Conservation (phyloP, 2,797 vertebrate species). For the Tiaroga cobitis region DNA sequence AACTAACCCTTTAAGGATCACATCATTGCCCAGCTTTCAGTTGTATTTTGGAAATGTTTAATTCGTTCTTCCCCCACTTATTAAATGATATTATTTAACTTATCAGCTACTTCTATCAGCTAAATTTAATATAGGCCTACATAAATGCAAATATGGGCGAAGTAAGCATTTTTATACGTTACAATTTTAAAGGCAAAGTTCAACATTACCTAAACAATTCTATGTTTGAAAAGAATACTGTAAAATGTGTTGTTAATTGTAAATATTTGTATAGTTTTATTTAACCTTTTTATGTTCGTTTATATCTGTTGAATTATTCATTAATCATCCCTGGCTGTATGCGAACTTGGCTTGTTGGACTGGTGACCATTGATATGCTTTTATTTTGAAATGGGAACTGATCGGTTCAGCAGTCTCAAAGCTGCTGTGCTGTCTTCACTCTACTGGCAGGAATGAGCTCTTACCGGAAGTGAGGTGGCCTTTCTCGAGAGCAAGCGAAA, state of each 20-base stretch:
- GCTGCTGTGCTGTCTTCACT: slow-evolving; percentile 36
- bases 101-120: too few species aligned
- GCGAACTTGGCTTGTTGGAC: not conserved
- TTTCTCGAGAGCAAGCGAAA: slow-evolving; percentile 73
- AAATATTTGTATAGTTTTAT: too few species aligned
- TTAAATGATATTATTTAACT: too few species aligned
- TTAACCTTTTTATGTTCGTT: not conserved
- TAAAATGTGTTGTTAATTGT: not conserved
- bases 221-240: not conserved
- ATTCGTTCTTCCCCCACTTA: too few species aligned
- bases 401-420: not conserved
- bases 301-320: not conserved
- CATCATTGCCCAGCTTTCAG: too few species aligned
- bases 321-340: too few species aligned
- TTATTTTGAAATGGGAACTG: slow-evolving; percentile 36
- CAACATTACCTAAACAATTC: not conserved
- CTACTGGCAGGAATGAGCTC: slow-evolving; percentile 41
- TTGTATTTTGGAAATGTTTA: too few species aligned
- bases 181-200: not conserved
- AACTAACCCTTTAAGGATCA: too few species aligned
- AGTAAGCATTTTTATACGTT: too few species aligned
- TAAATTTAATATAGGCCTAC: too few species aligned
- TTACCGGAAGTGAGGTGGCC: slow-evolving; percentile 93
- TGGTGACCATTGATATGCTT: not conserved
- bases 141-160: too few species aligned